Evolutionary conservation across 35 echinoderm and acorn worm genomes (phyloP).

Genomic region (Chiridota heheva): DNA sequence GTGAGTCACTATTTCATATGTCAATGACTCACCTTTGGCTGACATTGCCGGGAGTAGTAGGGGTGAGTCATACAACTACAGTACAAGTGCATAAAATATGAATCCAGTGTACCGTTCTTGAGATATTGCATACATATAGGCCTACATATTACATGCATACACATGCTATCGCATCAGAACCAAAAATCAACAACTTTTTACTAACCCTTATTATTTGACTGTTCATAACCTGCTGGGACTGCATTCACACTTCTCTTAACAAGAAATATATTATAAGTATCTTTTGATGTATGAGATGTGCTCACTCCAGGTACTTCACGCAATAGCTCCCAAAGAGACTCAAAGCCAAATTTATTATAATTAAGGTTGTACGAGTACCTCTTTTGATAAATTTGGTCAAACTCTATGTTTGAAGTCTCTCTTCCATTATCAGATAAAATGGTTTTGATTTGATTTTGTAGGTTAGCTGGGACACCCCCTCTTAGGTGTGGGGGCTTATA

Average conservation of each 20-base stretch:
- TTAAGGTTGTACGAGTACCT: constrained; percentile 59
- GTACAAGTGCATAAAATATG: too few species aligned
- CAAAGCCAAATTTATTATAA: constrained; percentile 67
- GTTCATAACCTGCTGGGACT: constrained; percentile 47
- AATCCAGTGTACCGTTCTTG: too few species aligned
- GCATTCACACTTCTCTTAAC: neutral
- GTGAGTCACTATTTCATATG: too few species aligned
- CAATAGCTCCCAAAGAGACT: constrained; percentile 49
- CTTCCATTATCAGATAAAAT: constrained; percentile 66
- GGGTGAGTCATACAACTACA: too few species aligned
- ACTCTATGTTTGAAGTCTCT: constrained; percentile 62
- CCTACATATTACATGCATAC: too few species aligned
- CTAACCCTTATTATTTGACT: too few species aligned
- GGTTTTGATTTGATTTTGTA: constrained; percentile 72
- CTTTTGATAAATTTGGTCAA: constrained; percentile 49
- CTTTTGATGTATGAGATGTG: constrained; percentile 35
- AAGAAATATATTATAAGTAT: constrained; percentile 29
- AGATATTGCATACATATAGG: too few species aligned
- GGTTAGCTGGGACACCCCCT: constrained; percentile 65
- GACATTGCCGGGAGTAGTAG: too few species aligned
- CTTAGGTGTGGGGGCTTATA: constrained; percentile 18
- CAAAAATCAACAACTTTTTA: too few species aligned
- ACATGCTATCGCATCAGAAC: too few species aligned
- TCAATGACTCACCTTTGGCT: too few species aligned
- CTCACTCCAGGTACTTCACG: constrained; percentile 32